Evolutionary conservation across 2,888 invertebrate species (phyloP).

Genomic region (Ethmia dodecea): DNA sequence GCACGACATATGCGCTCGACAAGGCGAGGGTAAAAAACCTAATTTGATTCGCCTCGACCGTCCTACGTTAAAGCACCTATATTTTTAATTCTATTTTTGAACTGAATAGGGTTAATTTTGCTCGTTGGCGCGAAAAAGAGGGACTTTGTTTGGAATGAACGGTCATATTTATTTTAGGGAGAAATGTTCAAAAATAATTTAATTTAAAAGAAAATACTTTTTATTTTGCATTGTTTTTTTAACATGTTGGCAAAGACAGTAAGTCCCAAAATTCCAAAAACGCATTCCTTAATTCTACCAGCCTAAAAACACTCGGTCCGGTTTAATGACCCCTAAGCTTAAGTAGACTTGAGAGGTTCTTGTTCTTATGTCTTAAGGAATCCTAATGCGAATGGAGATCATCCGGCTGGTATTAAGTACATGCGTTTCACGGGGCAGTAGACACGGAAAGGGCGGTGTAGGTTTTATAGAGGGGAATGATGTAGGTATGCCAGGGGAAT

Average conservation of each 20-base stretch:
- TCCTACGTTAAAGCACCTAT: slow-evolving; percentile 22
- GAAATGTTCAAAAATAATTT: no score
- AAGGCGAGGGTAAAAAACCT: slow-evolving; percentile 36
- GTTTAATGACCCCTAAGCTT: slow-evolving; percentile 31
- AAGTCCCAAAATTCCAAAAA: no score
- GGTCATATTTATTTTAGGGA: no score
- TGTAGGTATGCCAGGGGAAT: no score
- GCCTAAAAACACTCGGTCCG: background rate
- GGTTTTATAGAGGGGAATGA: slow-evolving; percentile 11
- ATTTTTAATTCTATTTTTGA: slow-evolving; percentile 40
- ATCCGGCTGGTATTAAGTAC: slow-evolving; percentile 31
- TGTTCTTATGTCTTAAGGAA: slow-evolving; percentile 12
- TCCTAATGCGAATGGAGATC: slow-evolving; percentile 14
- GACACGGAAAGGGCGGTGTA: slow-evolving; percentile 39
- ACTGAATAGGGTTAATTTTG: slow-evolving; percentile 45
- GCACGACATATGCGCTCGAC: slow-evolving; percentile 36
- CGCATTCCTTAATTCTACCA: no score
- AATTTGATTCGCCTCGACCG: slow-evolving; percentile 35
- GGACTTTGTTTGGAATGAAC: background rate
- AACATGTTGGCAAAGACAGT: no score
- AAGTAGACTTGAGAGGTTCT: slow-evolving; percentile 18
- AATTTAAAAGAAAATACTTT: no score
- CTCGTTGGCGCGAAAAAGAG: background rate
- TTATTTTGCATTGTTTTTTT: no score
- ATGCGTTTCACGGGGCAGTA: slow-evolving; percentile 30